A percentile compares a stretch with the other conserved stretches of the same genome.
These are phyloP conservation scores for Rhingia rostrata DNA, from an alignment of 2,888 invertebrate genomes.

Conservation along the genomic window DNA sequence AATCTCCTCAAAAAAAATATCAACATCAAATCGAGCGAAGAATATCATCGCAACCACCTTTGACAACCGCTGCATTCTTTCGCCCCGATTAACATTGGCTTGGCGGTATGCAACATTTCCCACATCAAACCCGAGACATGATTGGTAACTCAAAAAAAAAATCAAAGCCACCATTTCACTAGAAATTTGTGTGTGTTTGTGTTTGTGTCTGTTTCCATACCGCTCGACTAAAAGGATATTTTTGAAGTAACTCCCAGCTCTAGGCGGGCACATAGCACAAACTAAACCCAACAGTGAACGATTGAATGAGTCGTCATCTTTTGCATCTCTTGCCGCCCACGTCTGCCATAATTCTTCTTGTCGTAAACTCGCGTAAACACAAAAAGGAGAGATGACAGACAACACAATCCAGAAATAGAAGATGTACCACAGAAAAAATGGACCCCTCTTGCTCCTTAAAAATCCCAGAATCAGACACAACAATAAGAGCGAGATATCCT, in stretches of 20 bases:
- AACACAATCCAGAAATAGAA: conserved; percentile 19
- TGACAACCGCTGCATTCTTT: conserved; percentile 34
- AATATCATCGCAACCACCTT: conserved; percentile 3
- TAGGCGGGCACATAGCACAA: conserved; percentile 10
- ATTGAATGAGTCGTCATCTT: conserved; percentile 47
- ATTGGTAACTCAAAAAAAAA: conserved; percentile 10
- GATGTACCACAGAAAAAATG: not conserved
- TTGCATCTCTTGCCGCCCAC: not conserved
- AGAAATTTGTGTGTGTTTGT: conserved; percentile 39
- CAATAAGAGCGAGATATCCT: conserved; percentile 44
- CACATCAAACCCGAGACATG: conserved; percentile 23
- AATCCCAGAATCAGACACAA: conserved; percentile 70
- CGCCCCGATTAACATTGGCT: conserved; percentile 62
- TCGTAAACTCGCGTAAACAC: conserved; percentile 48
- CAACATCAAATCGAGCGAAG: not conserved
- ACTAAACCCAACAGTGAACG: conserved; percentile 8
- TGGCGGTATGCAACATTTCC: conserved; percentile 65
- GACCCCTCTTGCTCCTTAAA: conserved; percentile 16
- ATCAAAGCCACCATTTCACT: conserved; percentile 23
- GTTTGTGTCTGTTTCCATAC: conserved; percentile 15
- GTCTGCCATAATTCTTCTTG: conserved; percentile 37
- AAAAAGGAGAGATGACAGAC: conserved; percentile 34
- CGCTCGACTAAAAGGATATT: conserved; percentile 30
- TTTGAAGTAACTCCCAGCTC: conserved; percentile 31
- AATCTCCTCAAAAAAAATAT: not conserved